These are phyloP conservation scores for Cynocephalus volans DNA, from an alignment of 2,113 vertebrate species.

Conservation along the genomic window DNA sequence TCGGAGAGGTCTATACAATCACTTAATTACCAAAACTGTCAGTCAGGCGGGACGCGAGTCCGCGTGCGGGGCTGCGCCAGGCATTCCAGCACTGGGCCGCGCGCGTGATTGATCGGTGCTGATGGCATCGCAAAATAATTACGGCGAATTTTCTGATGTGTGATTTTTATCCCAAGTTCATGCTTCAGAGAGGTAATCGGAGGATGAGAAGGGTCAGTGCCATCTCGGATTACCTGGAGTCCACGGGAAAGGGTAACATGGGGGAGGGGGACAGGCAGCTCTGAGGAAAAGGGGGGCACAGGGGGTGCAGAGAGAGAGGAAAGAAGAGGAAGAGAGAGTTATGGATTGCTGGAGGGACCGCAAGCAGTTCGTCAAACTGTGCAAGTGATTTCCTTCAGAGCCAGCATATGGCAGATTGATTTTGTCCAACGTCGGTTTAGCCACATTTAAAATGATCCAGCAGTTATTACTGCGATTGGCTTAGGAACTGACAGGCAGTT, in stretches of 20 bases:
- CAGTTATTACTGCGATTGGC: conserved; percentile 95
- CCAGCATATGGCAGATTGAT: conserved; percentile 97
- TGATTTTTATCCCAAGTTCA: conserved; percentile 95
- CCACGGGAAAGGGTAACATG: conserved; percentile 91
- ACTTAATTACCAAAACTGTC: conserved; percentile 99
- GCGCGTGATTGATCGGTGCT: conserved; percentile 97
- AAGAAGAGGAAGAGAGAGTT: conserved; percentile 82
- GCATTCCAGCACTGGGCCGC: conserved; percentile 94
- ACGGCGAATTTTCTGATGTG: conserved; percentile 97
- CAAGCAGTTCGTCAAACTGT: conserved; percentile 93
- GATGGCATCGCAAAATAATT: conserved; percentile 99
- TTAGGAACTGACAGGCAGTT: conserved; percentile 94
- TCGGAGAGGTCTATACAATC: conserved; percentile 97
- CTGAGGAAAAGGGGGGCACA: conserved; percentile 69
- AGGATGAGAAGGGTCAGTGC: conserved; percentile 96
- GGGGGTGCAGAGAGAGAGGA: conserved; percentile 58
- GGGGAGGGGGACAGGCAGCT: conserved; percentile 66
- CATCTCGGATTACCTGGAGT: conserved; percentile 97
- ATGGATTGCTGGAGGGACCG: conserved; percentile 91
- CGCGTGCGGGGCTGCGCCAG: conserved; percentile 92
- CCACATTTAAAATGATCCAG: conserved; percentile 94
- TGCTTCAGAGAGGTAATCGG: conserved; percentile 97
- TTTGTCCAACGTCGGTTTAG: conserved; percentile 93
- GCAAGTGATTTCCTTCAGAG: conserved; percentile 93
- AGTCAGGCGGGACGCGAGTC: conserved; percentile 94